phyloP scores from a whole-genome alignment of 2,797 vertebrate genomes.

The Leuciscus waleckii region DNA sequence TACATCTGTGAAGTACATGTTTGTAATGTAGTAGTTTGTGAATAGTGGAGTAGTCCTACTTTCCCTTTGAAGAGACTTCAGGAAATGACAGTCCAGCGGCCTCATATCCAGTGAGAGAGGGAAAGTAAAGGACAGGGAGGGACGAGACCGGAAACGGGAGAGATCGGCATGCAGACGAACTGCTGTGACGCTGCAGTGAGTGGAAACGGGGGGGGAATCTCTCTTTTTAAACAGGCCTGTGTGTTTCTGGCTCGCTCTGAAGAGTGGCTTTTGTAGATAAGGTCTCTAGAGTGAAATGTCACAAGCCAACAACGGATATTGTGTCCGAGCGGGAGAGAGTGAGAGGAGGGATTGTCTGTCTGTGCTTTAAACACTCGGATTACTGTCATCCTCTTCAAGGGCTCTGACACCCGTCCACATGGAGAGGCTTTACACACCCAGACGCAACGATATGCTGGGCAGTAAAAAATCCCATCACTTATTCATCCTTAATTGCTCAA shows the following conservation, averaged over 20 bases:
- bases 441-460: not conserved
- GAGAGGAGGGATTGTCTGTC: slow-evolving; percentile 28
- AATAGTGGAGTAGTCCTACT: not conserved
- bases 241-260: slow-evolving; percentile 34
- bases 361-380: slow-evolving; percentile 15
- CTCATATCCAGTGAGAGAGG: slow-evolving; percentile 23
- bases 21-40: not conserved
- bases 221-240: slow-evolving; percentile 20
- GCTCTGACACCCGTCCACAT: slow-evolving; percentile 27
- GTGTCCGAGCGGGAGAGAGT: slow-evolving; percentile 30
- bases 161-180: not conserved
- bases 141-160: slow-evolving; percentile 4
- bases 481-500: no score
- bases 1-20: no score
- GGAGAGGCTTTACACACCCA: slow-evolving; percentile 9
- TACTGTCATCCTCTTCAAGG: slow-evolving; percentile 23
- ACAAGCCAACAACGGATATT: slow-evolving; percentile 42
- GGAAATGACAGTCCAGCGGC: slow-evolving; percentile 20
- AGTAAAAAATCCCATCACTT: not conserved
- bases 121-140: slow-evolving; percentile 30
- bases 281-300: slow-evolving; percentile 50
- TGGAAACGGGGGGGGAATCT: slow-evolving; percentile 30
- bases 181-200: slow-evolving; percentile 30
- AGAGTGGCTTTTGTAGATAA: slow-evolving; percentile 45
- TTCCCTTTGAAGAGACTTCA: slow-evolving; percentile 43